Percentiles rank a stretch among this genome's conserved stretches.
phyloP scores from a whole-genome alignment of 2,113 vertebrate species.

The cat (Felis catus) region F.catus_Fca126_mat1.0 CM031421.1:82067001-82067500 shows the following conservation, averaged over 20 bases:
- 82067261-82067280: too few species aligned
- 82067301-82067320: too few species aligned
- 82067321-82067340: too few species aligned
- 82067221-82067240: too few species aligned
- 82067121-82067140: too few species aligned
- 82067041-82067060: constrained; percentile 5
- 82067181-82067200: too few species aligned
- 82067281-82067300: too few species aligned
- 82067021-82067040: background rate
- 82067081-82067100: background rate
- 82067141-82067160: too few species aligned
- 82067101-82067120: background rate
- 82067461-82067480: background rate
- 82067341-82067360: too few species aligned
- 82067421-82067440: background rate
- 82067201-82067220: too few species aligned
- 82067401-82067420: background rate
- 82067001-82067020: background rate
- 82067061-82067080: background rate
- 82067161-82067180: too few species aligned
- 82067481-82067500: background rate
- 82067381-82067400: background rate
- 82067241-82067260: too few species aligned
- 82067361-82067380: background rate
- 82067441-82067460: background rate